phyloP scores from a whole-genome alignment of 2,888 invertebrate genomes.

The Caenorhabditis sp. region DNA sequence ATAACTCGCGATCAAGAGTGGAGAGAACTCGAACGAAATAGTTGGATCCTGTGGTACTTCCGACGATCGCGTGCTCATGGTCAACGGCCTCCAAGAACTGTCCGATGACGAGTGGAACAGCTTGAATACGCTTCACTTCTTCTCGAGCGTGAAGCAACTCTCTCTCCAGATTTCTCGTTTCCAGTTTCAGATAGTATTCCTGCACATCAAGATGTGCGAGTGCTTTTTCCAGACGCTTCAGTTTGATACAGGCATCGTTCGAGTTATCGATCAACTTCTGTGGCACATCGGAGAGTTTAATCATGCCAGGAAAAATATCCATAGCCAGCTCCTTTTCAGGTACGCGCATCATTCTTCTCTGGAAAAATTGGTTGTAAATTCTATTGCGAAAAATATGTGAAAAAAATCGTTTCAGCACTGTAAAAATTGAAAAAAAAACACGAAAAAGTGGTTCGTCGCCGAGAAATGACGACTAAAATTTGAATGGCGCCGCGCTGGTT shows the following conservation, averaged over 20 bases:
- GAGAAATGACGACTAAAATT: constrained; percentile 5
- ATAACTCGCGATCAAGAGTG: constrained; percentile 95
- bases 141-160: constrained; percentile 98
- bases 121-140: constrained; percentile 96
- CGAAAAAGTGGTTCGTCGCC: too few species aligned
- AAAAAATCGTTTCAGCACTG: background rate
- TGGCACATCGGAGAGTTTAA: background rate
- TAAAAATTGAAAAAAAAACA: background rate
- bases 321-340: too few species aligned
- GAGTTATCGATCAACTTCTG: background rate
- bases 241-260: constrained; percentile 38
- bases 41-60: constrained; percentile 98
- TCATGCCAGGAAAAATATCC: too few species aligned
- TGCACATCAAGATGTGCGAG: constrained; percentile 98
- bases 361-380: too few species aligned
- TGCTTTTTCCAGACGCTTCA: constrained; percentile 90
- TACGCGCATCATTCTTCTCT: too few species aligned
- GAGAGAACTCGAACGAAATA: constrained; percentile 99
- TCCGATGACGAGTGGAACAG: constrained; percentile 98
- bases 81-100: constrained; percentile 99
- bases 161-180: constrained; percentile 97
- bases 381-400: background rate
- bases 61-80: constrained; percentile 98
- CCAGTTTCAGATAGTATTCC: constrained; percentile 99
- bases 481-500: background rate